Evolutionary conservation across 2,797 vertebrate species (phyloP).

Genomic region (Argentina silus): DNA sequence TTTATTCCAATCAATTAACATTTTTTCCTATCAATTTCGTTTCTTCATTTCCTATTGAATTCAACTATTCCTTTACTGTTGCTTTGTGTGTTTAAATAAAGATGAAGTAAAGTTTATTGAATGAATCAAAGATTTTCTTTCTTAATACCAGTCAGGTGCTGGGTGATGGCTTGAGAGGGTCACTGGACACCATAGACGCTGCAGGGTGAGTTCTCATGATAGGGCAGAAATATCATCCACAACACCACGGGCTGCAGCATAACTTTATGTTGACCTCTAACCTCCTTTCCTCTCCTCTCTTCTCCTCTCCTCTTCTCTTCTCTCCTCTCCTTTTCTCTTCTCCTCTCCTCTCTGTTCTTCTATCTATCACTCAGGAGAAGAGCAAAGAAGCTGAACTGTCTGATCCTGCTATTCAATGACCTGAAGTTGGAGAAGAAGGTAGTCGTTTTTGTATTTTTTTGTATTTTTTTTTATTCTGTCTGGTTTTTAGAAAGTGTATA

Average conservation of each 20-base stretch:
- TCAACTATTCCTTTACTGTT: neutral
- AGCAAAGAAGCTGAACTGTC: constrained; percentile 82
- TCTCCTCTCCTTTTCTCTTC: neutral
- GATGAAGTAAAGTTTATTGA: neutral
- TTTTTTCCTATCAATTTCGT: neutral
- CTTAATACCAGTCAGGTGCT: constrained; percentile 62
- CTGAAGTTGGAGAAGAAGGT: constrained; percentile 86
- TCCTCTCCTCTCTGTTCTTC: neutral
- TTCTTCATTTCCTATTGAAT: neutral
- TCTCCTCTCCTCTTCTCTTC: neutral
- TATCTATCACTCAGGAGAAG: constrained; percentile 68
- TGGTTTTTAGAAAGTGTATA: neutral
- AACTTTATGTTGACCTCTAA: neutral
- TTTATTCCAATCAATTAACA: too few relatives aligned
- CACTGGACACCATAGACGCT: constrained; percentile 79
- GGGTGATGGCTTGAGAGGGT: constrained; percentile 48
- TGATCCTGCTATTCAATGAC: constrained; percentile 86
- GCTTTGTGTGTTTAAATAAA: neutral
- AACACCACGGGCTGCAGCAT: neutral
- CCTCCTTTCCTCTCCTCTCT: neutral
- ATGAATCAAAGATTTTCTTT: neutral
- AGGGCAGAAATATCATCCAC: neutral
- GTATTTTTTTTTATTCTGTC: neutral
- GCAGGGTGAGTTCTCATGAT: constrained; percentile 68
- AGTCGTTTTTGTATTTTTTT: neutral